Conservation (phyloP, 2,797 vertebrate genomes). For the Sebastes diaconus region DNA sequence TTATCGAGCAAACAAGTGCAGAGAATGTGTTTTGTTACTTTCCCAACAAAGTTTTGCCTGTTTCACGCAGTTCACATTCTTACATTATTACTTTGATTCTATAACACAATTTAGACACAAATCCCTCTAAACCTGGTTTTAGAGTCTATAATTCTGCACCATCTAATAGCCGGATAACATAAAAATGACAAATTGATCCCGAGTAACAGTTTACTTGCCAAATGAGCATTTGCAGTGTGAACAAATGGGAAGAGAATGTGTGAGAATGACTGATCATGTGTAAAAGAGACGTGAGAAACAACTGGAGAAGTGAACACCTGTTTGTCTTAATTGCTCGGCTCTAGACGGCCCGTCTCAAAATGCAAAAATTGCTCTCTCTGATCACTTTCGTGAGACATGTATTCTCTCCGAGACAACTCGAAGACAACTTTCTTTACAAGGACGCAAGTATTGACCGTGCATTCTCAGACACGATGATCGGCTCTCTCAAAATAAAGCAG, state of each 20-base stretch:
- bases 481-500: constrained; percentile 20
- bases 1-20: not conserved
- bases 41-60: not conserved
- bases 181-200: not conserved
- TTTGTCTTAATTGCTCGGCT: constrained; percentile 41
- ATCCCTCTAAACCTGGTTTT: not conserved
- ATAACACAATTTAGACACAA: not conserved
- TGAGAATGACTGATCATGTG: constrained; percentile 9
- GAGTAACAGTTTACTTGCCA: not conserved
- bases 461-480: constrained; percentile 16
- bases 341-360: constrained; percentile 21
- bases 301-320: constrained; percentile 48
- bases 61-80: not conserved
- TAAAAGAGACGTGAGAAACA: constrained; percentile 31
- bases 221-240: constrained; percentile 8
- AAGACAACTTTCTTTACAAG: constrained; percentile 38
- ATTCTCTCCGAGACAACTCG: constrained; percentile 16
- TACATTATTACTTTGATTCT: not conserved
- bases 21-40: not conserved
- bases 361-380: constrained; percentile 7
- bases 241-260: constrained; percentile 17
- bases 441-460: constrained; percentile 26
- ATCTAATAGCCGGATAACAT: not conserved
- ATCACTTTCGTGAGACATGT: constrained; percentile 27
- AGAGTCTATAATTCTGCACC: not conserved